phyloP scores from a whole-genome alignment of 2,797 vertebrate genomes.

The Crypturellus tataupa region DNA sequence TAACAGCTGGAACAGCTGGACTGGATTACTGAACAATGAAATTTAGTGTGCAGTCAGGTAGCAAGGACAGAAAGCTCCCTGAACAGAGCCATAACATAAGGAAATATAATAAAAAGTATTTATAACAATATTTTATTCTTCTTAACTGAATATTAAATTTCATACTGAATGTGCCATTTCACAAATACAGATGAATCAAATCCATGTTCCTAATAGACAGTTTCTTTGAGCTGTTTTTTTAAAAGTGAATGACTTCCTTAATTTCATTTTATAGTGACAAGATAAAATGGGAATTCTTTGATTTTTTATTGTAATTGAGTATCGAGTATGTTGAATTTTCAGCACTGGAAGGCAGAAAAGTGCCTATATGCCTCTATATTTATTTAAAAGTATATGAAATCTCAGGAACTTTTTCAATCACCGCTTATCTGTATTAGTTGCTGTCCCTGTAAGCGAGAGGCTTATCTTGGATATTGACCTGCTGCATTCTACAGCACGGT shows the following conservation, averaged over 20 bases:
- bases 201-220: background rate
- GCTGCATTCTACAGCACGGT: background rate
- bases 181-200: background rate
- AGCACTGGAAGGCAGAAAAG: background rate
- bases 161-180: background rate
- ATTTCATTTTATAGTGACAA: conserved; percentile 37
- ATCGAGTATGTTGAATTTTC: background rate
- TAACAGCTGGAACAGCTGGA: conserved; percentile 70
- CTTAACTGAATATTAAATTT: conserved; percentile 17
- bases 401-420: conserved; percentile 25
- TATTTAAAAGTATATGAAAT: background rate
- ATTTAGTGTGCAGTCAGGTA: conserved; percentile 51
- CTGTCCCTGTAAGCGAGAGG: background rate
- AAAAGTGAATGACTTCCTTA: conserved; percentile 9
- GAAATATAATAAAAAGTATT: conserved; percentile 42
- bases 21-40: conserved; percentile 65
- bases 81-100: conserved; percentile 34
- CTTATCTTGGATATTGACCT: conserved; percentile 33
- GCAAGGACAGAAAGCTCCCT: background rate
- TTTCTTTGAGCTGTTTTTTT: conserved; percentile 8
- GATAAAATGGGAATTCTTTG: background rate
- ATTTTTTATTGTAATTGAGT: background rate
- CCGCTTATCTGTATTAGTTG: conserved; percentile 3
- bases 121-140: background rate
- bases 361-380: background rate